These are phyloP conservation scores for Barbus barbus DNA, from an alignment of 2,113 vertebrate genomes.

Conservation along the genomic window DNA sequence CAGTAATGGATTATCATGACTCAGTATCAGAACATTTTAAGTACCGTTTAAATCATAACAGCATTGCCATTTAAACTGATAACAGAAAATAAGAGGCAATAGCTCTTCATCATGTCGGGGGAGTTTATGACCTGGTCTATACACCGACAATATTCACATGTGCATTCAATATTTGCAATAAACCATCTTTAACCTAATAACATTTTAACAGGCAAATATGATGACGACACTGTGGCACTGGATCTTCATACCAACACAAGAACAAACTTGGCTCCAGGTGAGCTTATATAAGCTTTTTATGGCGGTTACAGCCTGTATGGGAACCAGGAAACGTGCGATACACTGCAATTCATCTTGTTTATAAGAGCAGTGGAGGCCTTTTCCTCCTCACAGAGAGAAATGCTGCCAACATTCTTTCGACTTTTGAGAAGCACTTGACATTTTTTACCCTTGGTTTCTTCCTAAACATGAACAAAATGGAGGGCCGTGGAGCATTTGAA, in stretches of 20 bases:
- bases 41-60: neutral
- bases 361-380: conserved; percentile 64
- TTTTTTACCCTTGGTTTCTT: conserved; percentile 64
- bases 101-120: neutral
- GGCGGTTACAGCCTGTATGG: conserved; percentile 54
- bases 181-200: no score
- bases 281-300: conserved; percentile 50
- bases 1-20: neutral
- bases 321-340: conserved; percentile 69
- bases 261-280: conserved; percentile 52
- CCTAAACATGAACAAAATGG: conserved; percentile 62
- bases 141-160: neutral
- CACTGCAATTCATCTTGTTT: conserved; percentile 70
- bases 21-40: neutral
- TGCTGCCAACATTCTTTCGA: conserved; percentile 70
- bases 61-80: neutral
- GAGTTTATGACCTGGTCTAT: conserved; percentile 5
- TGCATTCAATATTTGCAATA: no score
- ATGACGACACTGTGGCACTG: conserved; percentile 27
- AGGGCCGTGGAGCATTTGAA: conserved; percentile 52
- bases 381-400: conserved; percentile 64
- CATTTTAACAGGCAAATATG: conserved; percentile 2
- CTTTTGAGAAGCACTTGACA: conserved; percentile 68
- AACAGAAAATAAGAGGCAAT: neutral
- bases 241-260: conserved; percentile 57